These are phyloP conservation scores for Poecilia latipinna DNA, from an alignment of 2,113 vertebrate species.

Conservation along the genomic window DNA sequence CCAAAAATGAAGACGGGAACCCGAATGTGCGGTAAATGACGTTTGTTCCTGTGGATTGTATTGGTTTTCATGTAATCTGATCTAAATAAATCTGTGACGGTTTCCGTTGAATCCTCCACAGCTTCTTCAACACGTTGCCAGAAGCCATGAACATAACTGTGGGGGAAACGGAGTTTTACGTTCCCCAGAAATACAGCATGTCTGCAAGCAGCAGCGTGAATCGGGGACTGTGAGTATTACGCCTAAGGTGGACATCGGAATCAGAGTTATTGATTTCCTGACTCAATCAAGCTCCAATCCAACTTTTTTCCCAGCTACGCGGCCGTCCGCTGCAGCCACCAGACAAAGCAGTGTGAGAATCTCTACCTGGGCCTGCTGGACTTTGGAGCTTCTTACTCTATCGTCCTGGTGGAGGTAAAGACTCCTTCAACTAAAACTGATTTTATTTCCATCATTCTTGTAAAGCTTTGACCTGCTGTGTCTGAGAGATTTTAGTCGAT, in stretches of 20 bases:
- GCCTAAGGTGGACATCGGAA: not conserved
- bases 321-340: constrained; percentile 69
- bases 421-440: not conserved
- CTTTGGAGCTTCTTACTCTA: constrained; percentile 87
- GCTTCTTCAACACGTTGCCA: constrained; percentile 87
- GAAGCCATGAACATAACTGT: constrained; percentile 81
- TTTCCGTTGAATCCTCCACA: constrained; percentile 55
- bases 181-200: constrained; percentile 67
- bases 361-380: constrained; percentile 88
- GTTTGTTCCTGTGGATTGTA: not conserved
- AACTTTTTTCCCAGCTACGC: constrained; percentile 64
- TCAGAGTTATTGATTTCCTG: not conserved
- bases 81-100: not conserved
- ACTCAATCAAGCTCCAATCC: not conserved
- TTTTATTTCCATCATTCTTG: not conserved
- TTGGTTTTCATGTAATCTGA: not conserved
- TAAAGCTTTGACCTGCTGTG: no score
- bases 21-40: constrained; percentile 83
- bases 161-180: constrained; percentile 48
- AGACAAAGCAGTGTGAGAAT: constrained; percentile 47
- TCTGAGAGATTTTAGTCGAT: not conserved
- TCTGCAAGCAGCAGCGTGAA: constrained; percentile 76
- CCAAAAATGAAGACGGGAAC: constrained; percentile 82
- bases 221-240: constrained; percentile 86
- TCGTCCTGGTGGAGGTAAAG: constrained; percentile 84